Evolutionary conservation across 1,140 invertebrate species (phyloP).

Genomic region (Ladona fulva): DNA sequence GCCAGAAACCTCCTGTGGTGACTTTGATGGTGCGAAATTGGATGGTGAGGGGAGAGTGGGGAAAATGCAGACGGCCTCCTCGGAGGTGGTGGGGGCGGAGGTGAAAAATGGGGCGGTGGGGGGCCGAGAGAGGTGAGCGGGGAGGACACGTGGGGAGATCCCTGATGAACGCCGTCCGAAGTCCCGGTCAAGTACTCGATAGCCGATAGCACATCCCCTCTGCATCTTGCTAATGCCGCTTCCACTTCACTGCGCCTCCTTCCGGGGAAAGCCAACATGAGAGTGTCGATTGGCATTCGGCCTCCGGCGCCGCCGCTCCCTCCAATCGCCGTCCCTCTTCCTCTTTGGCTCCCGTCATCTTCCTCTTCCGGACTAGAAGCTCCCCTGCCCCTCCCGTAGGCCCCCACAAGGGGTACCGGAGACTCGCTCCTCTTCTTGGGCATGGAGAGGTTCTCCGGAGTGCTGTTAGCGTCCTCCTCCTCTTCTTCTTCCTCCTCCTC

Average conservation of each 20-base stretch:
- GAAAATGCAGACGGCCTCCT: constrained; percentile 60
- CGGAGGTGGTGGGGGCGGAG: constrained; percentile 23
- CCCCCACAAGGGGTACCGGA: constrained; percentile 13
- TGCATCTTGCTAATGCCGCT: constrained; percentile 58
- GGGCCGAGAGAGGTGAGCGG: constrained; percentile 37
- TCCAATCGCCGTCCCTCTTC: not conserved
- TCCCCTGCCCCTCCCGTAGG: not conserved
- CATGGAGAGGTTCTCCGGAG: constrained; percentile 33
- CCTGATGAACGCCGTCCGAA: constrained; percentile 36
- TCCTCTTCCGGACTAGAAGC: not conserved
- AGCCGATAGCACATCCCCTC: constrained; percentile 77
- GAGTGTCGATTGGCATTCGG: constrained; percentile 55
- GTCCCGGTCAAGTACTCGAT: constrained; percentile 79
- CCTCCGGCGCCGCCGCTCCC: not conserved
- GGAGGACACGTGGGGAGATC: constrained; percentile 19
- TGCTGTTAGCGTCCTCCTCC: constrained; percentile 21
- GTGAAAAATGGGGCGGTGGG: constrained; percentile 20
- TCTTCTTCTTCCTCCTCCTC: constrained; percentile 27
- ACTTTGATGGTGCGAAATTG: constrained; percentile 37
- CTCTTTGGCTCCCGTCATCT: not conserved
- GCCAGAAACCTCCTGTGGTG: constrained; percentile 59
- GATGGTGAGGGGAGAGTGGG: constrained; percentile 42
- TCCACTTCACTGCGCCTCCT: constrained; percentile 75
- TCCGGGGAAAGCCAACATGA: constrained; percentile 73
- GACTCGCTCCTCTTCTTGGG: constrained; percentile 27